phyloP scores from a whole-genome alignment of 2,797 vertebrate genomes.

The Karalla daura region DNA sequence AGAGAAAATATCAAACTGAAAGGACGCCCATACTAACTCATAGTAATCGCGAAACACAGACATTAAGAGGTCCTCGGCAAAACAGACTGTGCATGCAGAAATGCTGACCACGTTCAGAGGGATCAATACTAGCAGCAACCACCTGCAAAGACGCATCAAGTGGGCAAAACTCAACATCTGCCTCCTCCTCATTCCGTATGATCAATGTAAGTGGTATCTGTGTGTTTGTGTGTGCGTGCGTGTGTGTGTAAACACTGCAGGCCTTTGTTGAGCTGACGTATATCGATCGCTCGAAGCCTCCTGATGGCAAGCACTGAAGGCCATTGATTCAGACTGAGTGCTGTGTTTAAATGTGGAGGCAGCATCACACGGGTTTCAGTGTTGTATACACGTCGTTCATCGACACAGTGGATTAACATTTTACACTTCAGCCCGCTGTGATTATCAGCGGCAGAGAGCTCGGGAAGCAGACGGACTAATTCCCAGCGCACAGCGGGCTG shows the following conservation, averaged over 20 bases:
- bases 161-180: conserved; percentile 71
- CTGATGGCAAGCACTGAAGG: conserved; percentile 64
- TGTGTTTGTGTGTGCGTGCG: conserved; percentile 71
- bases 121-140: conserved; percentile 70
- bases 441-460: conserved; percentile 40
- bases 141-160: conserved; percentile 61
- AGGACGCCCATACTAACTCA: too few species aligned
- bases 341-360: conserved; percentile 62
- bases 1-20: conserved; percentile 10
- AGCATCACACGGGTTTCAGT: conserved; percentile 55
- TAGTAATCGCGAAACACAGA: too few species aligned
- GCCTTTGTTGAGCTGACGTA: conserved; percentile 58
- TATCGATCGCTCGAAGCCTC: conserved; percentile 75
- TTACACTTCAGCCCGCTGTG: conserved; percentile 36
- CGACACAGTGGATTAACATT: conserved; percentile 53
- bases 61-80: conserved; percentile 39
- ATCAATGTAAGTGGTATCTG: conserved; percentile 67
- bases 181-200: conserved; percentile 56
- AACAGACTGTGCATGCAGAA: conserved; percentile 48
- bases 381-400: conserved; percentile 42
- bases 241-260: conserved; percentile 68
- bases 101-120: conserved; percentile 48
- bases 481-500: conserved; percentile 3
- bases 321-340: conserved; percentile 75
- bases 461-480: conserved; percentile 6